Conservation (phyloP, 2,113 vertebrate species). For the Tautogolabrus adspersus region DNA sequence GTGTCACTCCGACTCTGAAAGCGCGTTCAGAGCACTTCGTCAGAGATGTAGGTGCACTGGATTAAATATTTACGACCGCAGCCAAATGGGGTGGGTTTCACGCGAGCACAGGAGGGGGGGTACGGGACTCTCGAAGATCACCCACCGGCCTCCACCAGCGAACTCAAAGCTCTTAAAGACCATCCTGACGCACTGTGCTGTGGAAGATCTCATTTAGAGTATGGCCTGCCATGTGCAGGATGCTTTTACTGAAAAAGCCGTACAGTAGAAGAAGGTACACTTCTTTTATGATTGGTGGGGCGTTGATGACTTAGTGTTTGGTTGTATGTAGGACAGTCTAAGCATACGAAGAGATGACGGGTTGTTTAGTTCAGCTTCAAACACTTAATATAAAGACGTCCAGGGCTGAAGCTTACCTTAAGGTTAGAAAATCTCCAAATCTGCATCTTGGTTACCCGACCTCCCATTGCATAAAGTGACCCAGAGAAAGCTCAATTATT, state of each 20-base stretch:
- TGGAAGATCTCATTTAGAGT: conserved; percentile 31
- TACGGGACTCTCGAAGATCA: conserved; percentile 47
- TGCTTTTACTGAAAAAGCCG: conserved; percentile 44
- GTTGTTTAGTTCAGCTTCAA: no score
- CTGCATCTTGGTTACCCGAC: no score
- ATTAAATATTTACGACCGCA: conserved; percentile 73
- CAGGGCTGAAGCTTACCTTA: no score
- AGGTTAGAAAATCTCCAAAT: no score
- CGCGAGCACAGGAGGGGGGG: conserved; percentile 32
- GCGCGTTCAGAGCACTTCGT: conserved; percentile 67
- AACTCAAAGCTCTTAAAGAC: conserved; percentile 51
- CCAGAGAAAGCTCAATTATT: no score
- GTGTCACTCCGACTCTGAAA: conserved; percentile 75
- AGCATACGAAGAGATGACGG: background rate
- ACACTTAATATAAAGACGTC: no score
- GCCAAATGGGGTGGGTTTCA: conserved; percentile 74
- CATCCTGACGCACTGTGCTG: conserved; percentile 13
- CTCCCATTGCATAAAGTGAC: no score
- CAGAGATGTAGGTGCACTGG: conserved; percentile 66
- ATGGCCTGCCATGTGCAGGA: conserved; percentile 20
- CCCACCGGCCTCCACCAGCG: conserved; percentile 30
- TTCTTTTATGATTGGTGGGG: conserved; percentile 11
- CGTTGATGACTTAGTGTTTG: conserved; percentile 7
- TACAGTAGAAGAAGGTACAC: background rate
- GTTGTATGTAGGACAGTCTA: background rate